phyloP scores from a whole-genome alignment of 2,113 vertebrate species.

The Xyrauchen texanus region DNA sequence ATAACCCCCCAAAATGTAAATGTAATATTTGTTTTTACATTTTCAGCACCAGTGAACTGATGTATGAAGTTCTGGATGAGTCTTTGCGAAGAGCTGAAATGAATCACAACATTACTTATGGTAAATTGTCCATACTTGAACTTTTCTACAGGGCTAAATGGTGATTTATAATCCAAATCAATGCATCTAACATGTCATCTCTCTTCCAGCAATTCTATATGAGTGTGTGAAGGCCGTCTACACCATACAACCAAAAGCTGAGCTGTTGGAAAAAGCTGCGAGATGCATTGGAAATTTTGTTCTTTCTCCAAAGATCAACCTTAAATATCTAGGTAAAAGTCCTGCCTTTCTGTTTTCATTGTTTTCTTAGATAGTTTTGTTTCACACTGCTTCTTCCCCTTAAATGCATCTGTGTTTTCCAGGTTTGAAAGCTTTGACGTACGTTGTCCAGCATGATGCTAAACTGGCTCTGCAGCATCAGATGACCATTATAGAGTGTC shows the following conservation, averaged over 20 bases:
- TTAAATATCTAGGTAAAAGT: slow-evolving; percentile 93
- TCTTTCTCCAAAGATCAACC: slow-evolving; percentile 93
- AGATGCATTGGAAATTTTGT: slow-evolving; percentile 97
- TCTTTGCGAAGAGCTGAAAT: slow-evolving; percentile 96
- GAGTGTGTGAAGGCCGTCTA: slow-evolving; percentile 96
- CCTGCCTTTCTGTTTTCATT: too few species aligned
- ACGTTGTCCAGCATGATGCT: slow-evolving; percentile 92
- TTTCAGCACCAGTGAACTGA: slow-evolving; percentile 88
- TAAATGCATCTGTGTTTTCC: not conserved
- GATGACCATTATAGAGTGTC: slow-evolving; percentile 97
- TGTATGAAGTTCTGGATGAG: slow-evolving; percentile 95
- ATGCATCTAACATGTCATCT: not conserved
- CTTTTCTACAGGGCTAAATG: not conserved
- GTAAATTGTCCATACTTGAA: slow-evolving; percentile 61
- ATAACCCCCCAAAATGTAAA: not conserved
- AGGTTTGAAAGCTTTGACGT: slow-evolving; percentile 95
- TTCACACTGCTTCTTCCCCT: not conserved
- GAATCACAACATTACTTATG: slow-evolving; percentile 97
- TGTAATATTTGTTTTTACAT: slow-evolving; percentile 25
- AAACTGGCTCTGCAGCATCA: slow-evolving; percentile 94
- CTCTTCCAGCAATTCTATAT: slow-evolving; percentile 87
- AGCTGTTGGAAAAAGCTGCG: slow-evolving; percentile 93
- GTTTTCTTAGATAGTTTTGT: too few species aligned
- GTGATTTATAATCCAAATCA: not conserved
- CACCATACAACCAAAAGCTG: slow-evolving; percentile 88